These are phyloP conservation scores for Mugil cephalus DNA, from an alignment of 2,113 vertebrate genomes.

Conservation along the genomic window DNA sequence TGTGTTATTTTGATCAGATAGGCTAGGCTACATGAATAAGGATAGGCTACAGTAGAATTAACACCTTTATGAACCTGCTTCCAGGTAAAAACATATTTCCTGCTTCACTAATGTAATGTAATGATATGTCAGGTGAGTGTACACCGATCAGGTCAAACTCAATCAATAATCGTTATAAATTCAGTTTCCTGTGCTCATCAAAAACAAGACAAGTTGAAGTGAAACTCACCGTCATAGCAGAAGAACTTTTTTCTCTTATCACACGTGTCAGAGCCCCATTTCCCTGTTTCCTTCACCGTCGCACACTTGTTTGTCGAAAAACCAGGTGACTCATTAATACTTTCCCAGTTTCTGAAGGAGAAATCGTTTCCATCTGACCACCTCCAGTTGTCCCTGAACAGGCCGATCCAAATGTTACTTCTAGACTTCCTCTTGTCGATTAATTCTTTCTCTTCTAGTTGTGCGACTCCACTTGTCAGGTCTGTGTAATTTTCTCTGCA, in stretches of 20 bases:
- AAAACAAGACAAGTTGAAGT: too few species aligned
- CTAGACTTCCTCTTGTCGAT: too few species aligned
- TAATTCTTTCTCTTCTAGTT: background rate
- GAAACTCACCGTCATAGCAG: constrained; percentile 9
- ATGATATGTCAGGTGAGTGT: too few species aligned
- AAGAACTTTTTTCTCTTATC: background rate
- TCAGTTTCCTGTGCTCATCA: too few species aligned
- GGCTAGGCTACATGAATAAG: too few species aligned
- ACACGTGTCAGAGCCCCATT: background rate
- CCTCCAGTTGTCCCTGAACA: constrained; percentile 35
- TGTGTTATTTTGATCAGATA: too few species aligned
- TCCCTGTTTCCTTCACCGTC: fast-evolving
- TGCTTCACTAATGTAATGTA: too few species aligned
- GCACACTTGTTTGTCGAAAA: background rate
- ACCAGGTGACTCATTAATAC: background rate
- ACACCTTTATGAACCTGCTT: too few species aligned
- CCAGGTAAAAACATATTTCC: too few species aligned
- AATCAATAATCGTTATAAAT: too few species aligned
- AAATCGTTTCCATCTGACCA: constrained; percentile 12
- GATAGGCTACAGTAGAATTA: too few species aligned
- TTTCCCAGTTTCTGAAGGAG: constrained; percentile 23
- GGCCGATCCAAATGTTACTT: background rate
- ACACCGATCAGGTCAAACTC: too few species aligned
- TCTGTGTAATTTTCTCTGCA: constrained; percentile 14
- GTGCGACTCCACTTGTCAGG: background rate